Conservation (phyloP, 2,797 vertebrate genomes). For the Liasis olivaceus region DNA sequence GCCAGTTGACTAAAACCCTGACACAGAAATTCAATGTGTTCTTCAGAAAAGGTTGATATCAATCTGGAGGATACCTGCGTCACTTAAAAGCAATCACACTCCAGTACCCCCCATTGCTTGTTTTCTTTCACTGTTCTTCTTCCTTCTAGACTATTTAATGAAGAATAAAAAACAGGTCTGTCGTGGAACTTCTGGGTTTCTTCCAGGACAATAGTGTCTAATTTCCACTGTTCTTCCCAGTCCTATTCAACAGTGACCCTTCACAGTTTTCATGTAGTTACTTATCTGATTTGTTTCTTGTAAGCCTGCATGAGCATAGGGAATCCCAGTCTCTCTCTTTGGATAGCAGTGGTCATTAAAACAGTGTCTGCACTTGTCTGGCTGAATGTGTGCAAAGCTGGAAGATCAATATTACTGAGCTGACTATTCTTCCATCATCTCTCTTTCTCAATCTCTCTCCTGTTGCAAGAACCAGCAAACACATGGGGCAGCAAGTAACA, state of each 20-base stretch:
- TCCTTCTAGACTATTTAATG: not conserved
- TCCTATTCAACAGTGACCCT: not conserved
- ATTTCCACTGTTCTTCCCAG: not conserved
- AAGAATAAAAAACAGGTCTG: not conserved
- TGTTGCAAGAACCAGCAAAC: not conserved
- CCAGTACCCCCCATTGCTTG: slow-evolving; percentile 14
- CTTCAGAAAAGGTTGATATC: not conserved
- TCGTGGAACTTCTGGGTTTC: not conserved
- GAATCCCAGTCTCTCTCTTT: not conserved
- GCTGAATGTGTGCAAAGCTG: slow-evolving; percentile 7
- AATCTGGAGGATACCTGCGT: not conserved
- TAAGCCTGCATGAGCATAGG: not conserved
- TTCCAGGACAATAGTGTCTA: not conserved
- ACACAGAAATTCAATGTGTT: not conserved
- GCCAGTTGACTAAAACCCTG: slow-evolving; percentile 26
- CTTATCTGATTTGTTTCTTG: not conserved
- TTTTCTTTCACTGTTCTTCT: not conserved
- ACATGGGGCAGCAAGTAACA: fast-evolving
- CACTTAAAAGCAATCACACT: slow-evolving; percentile 46
- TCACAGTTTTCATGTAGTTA: not conserved
- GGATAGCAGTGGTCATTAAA: slow-evolving; percentile 3
- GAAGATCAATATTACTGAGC: slow-evolving; percentile 30
- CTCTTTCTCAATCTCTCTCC: fast-evolving
- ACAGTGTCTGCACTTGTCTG: not conserved
- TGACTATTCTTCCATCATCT: slow-evolving; percentile 1